Percentiles rank a stretch among this genome's conserved stretches.
These are phyloP conservation scores for Odontocolon sp. DNA, from an alignment of 2,888 invertebrate genomes.

Conservation along the genomic window DNA sequence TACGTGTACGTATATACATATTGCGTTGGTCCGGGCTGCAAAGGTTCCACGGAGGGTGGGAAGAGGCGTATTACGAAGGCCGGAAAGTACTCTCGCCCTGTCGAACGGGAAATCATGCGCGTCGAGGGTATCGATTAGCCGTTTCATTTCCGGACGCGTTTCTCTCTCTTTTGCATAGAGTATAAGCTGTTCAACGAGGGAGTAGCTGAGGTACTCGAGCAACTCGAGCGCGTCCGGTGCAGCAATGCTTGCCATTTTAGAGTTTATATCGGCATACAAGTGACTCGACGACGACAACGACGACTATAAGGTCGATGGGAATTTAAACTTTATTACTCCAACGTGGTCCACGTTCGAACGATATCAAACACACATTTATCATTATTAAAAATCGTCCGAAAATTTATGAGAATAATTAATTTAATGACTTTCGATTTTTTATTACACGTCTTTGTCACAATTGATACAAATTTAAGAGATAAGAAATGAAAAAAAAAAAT, in stretches of 20 bases:
- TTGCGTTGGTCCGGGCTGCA: neutral
- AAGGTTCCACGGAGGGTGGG: slow-evolving; percentile 6
- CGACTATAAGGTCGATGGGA: no score
- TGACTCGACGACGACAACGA: neutral
- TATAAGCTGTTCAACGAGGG: no score
- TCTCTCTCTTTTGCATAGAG: neutral
- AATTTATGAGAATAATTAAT: no score
- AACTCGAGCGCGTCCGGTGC: slow-evolving; percentile 9
- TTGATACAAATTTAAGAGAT: no score
- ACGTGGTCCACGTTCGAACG: no score
- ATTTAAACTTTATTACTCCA: no score
- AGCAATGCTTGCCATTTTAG: slow-evolving; percentile 11
- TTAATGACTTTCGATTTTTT: no score
- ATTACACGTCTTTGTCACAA: no score
- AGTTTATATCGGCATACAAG: neutral
- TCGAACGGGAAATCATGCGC: slow-evolving; percentile 47
- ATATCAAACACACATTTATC: no score
- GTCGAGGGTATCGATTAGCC: slow-evolving; percentile 39
- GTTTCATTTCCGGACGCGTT: slow-evolving; percentile 35
- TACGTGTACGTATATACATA: neutral
- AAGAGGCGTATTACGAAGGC: slow-evolving; percentile 16
- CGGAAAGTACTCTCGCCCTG: slow-evolving; percentile 26
- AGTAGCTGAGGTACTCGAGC: neutral
- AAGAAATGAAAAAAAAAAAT: no score
- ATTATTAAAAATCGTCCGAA: no score